Evolutionary conservation across 2,797 vertebrate species (phyloP).

Genomic region (Tragopan temminckii): DNA sequence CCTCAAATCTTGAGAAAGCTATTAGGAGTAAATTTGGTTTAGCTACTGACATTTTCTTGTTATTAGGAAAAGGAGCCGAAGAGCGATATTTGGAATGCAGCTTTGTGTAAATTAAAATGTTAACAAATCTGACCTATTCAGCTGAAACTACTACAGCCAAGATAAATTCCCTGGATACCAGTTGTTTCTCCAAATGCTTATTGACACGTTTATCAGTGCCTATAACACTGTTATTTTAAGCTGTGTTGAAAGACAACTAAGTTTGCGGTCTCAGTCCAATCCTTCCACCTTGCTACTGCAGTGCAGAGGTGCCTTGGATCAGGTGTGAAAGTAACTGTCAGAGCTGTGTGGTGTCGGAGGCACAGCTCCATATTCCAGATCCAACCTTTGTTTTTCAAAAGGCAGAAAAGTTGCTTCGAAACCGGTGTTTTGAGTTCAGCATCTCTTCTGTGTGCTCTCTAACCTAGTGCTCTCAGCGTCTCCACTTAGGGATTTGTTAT

Average conservation of each 20-base stretch:
- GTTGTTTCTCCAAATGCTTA: slow-evolving; percentile 58
- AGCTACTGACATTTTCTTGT: slow-evolving; percentile 64
- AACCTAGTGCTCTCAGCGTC: neutral
- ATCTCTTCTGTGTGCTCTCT: neutral
- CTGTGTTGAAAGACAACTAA: neutral
- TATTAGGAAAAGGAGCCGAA: slow-evolving; percentile 27
- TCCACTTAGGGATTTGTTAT: neutral
- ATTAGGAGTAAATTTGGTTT: slow-evolving; percentile 49
- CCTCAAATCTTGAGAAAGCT: slow-evolving; percentile 36
- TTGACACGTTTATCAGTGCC: slow-evolving; percentile 58
- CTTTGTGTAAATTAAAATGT: slow-evolving; percentile 73
- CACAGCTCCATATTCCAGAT: neutral
- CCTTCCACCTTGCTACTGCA: neutral
- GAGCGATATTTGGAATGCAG: slow-evolving; percentile 63
- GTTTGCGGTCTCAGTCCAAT: neutral
- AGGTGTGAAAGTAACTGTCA: neutral
- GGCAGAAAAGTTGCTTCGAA: slow-evolving; percentile 19
- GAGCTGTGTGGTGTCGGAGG: neutral
- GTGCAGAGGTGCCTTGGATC: neutral
- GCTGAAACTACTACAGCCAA: slow-evolving; percentile 57
- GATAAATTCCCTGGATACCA: slow-evolving; percentile 68
- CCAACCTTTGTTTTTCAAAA: slow-evolving; percentile 27
- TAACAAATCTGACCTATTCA: slow-evolving; percentile 75
- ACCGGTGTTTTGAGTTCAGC: slow-evolving; percentile 1
- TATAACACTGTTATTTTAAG: neutral